Evolutionary conservation across 2,113 vertebrate genomes (phyloP).

Genomic region (Anolis carolinensis): DNA sequence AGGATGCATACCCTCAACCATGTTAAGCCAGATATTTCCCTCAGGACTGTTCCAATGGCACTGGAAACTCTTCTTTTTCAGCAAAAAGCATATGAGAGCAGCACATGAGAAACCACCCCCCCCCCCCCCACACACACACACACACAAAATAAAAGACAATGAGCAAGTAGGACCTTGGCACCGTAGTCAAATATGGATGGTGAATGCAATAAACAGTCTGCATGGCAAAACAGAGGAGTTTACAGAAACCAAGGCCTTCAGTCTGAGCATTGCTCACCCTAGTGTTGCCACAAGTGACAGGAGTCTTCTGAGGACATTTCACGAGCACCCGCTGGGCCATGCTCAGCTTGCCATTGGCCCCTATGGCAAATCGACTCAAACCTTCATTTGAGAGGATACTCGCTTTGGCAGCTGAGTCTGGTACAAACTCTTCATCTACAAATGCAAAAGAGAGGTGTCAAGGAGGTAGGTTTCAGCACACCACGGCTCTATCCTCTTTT

Average conservation of each 20-base stretch:
- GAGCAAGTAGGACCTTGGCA: background rate
- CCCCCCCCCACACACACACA: no score
- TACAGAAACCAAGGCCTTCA: background rate
- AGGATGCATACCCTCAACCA: no score
- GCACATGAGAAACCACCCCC: background rate
- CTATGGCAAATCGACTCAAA: background rate
- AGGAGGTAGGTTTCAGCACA: background rate
- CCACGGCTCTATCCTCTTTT: background rate
- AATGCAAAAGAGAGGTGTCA: conserved; percentile 13
- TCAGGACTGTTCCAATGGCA: no score
- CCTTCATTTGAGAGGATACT: conserved; percentile 49
- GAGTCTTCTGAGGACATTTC: conserved; percentile 34
- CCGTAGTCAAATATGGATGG: background rate
- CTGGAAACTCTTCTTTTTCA: background rate
- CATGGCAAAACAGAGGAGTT: no score
- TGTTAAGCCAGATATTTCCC: background rate
- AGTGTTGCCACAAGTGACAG: conserved; percentile 9
- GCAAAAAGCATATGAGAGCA: background rate
- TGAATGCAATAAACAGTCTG: background rate
- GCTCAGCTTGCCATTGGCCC: conserved; percentile 30
- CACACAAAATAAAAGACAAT: background rate
- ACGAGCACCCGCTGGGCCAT: conserved; percentile 64
- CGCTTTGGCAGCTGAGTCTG: conserved; percentile 47
- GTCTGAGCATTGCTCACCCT: background rate
- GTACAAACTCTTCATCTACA: conserved; percentile 42